Evolutionary conservation across 1,140 invertebrate genomes (phyloP).

Genomic region (Euura lappo): DNA sequence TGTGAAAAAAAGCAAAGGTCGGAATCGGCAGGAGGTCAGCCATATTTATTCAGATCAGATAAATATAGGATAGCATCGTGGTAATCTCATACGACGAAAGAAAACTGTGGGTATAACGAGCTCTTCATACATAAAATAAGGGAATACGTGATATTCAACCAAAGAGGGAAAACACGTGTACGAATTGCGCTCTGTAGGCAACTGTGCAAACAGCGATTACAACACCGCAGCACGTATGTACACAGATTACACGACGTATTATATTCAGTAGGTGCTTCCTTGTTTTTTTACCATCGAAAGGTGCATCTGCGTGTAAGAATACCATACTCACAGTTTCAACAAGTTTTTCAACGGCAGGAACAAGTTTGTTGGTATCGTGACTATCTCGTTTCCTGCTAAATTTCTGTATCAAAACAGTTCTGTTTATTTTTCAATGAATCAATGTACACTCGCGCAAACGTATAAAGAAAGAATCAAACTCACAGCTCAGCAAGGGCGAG

Average conservation of each 20-base stretch:
- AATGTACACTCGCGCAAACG: background rate
- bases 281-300: no score
- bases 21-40: background rate
- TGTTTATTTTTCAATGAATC: conserved; percentile 17
- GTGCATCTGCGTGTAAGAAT: background rate
- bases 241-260: background rate
- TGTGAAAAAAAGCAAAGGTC: conserved; percentile 26
- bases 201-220: background rate
- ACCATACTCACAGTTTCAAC: conserved; percentile 48
- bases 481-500: conserved; percentile 60
- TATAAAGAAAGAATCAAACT: conserved; percentile 42
- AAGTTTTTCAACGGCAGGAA: conserved; percentile 43
- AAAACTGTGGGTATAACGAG: background rate
- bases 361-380: conserved; percentile 34
- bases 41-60: no score
- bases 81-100: background rate
- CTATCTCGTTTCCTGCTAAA: conserved; percentile 49
- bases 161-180: background rate
- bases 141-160: background rate
- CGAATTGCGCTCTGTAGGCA: background rate
- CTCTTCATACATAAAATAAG: background rate
- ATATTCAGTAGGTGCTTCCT: no score
- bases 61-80: background rate
- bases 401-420: conserved; percentile 45
- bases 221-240: background rate